Base-by-base conservation (phyloP, 2,888 invertebrate species). In the Drosophila neotestacea region DNA sequence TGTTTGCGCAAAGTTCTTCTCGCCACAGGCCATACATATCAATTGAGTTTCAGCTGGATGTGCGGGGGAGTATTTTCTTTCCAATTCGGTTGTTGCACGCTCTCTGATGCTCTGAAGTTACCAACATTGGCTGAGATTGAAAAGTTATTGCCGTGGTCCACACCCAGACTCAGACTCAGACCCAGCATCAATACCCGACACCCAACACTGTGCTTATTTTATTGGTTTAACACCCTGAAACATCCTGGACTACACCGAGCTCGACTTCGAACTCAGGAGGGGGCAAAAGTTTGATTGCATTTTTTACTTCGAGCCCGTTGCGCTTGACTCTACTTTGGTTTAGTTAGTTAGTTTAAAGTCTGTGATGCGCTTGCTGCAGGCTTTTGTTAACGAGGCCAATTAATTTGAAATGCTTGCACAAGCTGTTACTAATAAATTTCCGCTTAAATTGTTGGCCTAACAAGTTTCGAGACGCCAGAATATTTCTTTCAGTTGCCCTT, bases 361-460 rank as follows among this genome's bases (percentile, higher is more conserved):
- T 59, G 41, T 50, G 79, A 65, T 76, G 74, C 76, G 79, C 76
- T 78, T 56, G 47, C 47, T 56, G 76, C 64, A 62, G 71, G 67
- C 70, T 64, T 65, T 73, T 89, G 88, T 85, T 85, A 87, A 87
- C 89, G 72, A 72, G 75, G 80, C 88, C 85, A 86, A 86, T 86
- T 87, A 89, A 77, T 85, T 74, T 63, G 70, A 58, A 79, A 70
- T 63, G 62, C 63, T 63, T 79, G 67, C 66, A 61, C 79, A 70
- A 79, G 73, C 88, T 88, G 86, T 77, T 88, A 81, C 79, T 76
- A 88, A 89, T 85, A 89, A 85, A 89, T 85, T 82, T 87, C 69
- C 85, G 79, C 78, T 85, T 82, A 81, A 85, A 87, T 89, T 84
- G 81, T 82, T 86, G 67, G 70, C 71, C 68, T 67, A 68, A 75